Base-by-base conservation (phyloP, 2,113 vertebrate species). In the Papio anubis region DNA sequence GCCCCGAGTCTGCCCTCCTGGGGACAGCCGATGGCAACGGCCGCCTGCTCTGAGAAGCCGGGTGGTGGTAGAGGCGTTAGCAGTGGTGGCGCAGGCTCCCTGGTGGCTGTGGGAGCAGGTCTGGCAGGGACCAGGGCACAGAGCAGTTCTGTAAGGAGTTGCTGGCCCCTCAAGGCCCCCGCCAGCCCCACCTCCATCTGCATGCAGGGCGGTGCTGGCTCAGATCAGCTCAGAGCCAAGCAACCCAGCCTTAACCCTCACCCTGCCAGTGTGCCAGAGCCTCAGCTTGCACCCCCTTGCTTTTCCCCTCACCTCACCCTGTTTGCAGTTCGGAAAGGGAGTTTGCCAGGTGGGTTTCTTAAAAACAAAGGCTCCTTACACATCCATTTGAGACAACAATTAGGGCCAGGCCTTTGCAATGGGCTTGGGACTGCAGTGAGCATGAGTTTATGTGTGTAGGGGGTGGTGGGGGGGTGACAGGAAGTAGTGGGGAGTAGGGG, bases 121-220 rank as follows among this genome's bases (percentile, higher is more conserved):
- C 96, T 96, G 90, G 95, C 94, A 61, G 87, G 88, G 84, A 90
- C 72, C n/a, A 23, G 38, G 57, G 72, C 23, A 45, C 93, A 94
- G 85, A 94, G 91, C 32, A 50, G 97, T 59, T 97, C 97, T 97
- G 64, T 75, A 85, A 80, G 91, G 98, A 98, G 98, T 86, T 93
- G 95, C 97, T 98, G 96, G 97, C 96, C 97, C 2, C 94, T n/a
- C 97, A 85, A 25, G 83, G 94, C 50, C 97, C 98, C 98, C 1
- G 1, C 30, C 45, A 72, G 97, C 98, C 98, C 98, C 98, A 98
- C 96, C 96, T 97, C 98, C 98, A 98, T 98, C 98, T 92, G 98
- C 98, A 97, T 98, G 95, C 81, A 97, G 98, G 99, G 99, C 99
- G 99, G 99, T 97, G 97, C 97, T 95, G 98, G 98, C 98, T 94